These are phyloP conservation scores for Epistrophe grossulariae DNA, from an alignment of 2,888 invertebrate species.

Conservation along the genomic window DNA sequence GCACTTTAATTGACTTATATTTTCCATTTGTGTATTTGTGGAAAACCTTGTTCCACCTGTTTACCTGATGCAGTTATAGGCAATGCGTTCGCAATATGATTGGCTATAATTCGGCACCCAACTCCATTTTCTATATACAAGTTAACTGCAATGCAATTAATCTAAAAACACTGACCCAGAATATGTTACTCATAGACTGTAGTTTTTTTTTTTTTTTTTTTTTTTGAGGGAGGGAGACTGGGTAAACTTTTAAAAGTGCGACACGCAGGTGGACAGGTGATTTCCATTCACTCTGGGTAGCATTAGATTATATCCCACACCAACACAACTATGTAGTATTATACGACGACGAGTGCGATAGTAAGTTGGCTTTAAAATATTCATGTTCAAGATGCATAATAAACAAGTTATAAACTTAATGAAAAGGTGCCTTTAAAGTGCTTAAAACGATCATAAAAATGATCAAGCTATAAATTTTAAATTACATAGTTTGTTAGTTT, in stretches of 20 bases:
- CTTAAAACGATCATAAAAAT: not conserved
- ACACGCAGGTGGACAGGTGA: slow-evolving; percentile 59
- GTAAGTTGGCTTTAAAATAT: not conserved
- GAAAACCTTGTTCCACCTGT: slow-evolving; percentile 74
- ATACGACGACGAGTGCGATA: not conserved
- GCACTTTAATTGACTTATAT: slow-evolving; percentile 66
- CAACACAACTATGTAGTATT: not conserved
- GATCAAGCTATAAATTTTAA: not conserved
- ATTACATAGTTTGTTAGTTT: not conserved
- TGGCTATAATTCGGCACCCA: slow-evolving; percentile 70
- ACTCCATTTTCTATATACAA: slow-evolving; percentile 66
- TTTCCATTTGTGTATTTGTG: slow-evolving; percentile 70
- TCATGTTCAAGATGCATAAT: slow-evolving; percentile 15
- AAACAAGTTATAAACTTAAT: slow-evolving; percentile 6
- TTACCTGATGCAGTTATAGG: slow-evolving; percentile 51
- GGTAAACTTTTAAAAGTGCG: slow-evolving; percentile 20
- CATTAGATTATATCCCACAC: slow-evolving; percentile 1
- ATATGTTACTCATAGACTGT: slow-evolving; percentile 38
- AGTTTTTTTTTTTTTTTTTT: not conserved
- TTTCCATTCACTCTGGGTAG: slow-evolving; percentile 35
- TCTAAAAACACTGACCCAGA: slow-evolving; percentile 71
- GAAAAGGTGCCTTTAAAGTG: not conserved
- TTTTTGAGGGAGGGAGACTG: slow-evolving; percentile 11
- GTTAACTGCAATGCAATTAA: slow-evolving; percentile 60
- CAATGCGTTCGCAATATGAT: slow-evolving; percentile 69